Conservation (phyloP, 2,797 vertebrate species). For the Fringilla coelebs region DNA sequence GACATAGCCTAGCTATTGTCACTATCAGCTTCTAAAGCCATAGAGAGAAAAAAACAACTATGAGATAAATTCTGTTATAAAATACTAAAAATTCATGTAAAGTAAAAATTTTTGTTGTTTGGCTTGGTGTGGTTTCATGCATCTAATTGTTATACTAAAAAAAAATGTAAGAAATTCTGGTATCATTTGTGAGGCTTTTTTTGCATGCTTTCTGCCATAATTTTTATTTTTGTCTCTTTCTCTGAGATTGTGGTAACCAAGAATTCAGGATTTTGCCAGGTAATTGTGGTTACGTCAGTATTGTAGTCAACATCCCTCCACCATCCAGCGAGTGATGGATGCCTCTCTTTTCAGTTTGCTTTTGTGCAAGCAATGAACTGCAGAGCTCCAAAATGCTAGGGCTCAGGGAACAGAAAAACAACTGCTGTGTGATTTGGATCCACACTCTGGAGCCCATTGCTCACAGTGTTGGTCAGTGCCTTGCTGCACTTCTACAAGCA, state of each 20-base stretch:
- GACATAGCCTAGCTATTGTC: background rate
- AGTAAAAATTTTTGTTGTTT: background rate
- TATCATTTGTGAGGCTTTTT: background rate
- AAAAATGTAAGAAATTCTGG: background rate
- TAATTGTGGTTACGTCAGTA: background rate
- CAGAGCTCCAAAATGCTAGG: background rate
- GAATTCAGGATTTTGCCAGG: background rate
- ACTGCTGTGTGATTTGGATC: background rate
- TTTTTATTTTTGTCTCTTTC: background rate
- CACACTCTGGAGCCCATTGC: background rate
- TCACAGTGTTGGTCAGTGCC: background rate
- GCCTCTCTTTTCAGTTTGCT: background rate
- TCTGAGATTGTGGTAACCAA: background rate
- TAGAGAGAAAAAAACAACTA: background rate
- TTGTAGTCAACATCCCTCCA: background rate
- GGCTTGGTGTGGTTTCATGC: background rate
- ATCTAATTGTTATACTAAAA: background rate
- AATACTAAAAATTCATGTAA: background rate
- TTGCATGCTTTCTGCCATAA: background rate
- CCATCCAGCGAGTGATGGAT: background rate
- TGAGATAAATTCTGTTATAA: background rate
- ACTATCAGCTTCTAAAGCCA: background rate
- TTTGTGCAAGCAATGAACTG: background rate
- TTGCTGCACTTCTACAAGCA: background rate
- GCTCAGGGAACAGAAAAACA: background rate